Base-by-base conservation (phyloP, 2,113 vertebrate species). In the Salvelinus sp. region DNA sequence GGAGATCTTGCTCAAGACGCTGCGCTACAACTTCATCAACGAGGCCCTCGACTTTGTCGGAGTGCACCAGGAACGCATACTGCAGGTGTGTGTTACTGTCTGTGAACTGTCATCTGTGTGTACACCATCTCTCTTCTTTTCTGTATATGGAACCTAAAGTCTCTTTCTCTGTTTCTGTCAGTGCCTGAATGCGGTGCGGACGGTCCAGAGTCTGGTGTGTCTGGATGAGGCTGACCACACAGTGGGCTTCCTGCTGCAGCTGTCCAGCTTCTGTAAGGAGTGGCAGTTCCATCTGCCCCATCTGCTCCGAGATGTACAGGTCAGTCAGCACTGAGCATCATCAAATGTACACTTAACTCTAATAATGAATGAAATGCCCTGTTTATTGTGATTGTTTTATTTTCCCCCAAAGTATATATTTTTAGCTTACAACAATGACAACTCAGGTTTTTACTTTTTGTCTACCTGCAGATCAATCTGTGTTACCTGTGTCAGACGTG, bases 251-350 rank as follows among this genome's bases (percentile, higher is more conserved):
- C 93, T 99, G 83, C 94, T 99, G 83, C 98, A 99, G 88, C 96
- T 99, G 23, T 98, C 98, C 2, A 96, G 92, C 91, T 99, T 98
- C 92, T 95, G 90, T 76, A 97, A 95, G 75, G 97, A 98, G 75
- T 99, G 96, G 98, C 96, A 97, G 75, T 99, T 99, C 82, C 98
- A 99, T 79, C 90, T 99, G 58, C 97, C 98, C 3, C 95, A 96
- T 82, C 94, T 99, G 66, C 95, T 99, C 85, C 85, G 91, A 47
- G 96, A 98, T 0, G 90, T 98, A 7, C 97, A 99, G 96, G 98
- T 93, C 76, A 67, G 90, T 16, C n/a, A 22, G 20, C 58, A 6
- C 58, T 62, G 18, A 60, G 6, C 58, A 62, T 6, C 58, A 44
- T 2, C 50, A 54, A 18, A 54, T 14, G 14, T 5, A 20, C 18